These are phyloP conservation scores for Tupaia chinensis DNA, from an alignment of 2,113 vertebrate genomes.

Conservation along the genomic window DNA sequence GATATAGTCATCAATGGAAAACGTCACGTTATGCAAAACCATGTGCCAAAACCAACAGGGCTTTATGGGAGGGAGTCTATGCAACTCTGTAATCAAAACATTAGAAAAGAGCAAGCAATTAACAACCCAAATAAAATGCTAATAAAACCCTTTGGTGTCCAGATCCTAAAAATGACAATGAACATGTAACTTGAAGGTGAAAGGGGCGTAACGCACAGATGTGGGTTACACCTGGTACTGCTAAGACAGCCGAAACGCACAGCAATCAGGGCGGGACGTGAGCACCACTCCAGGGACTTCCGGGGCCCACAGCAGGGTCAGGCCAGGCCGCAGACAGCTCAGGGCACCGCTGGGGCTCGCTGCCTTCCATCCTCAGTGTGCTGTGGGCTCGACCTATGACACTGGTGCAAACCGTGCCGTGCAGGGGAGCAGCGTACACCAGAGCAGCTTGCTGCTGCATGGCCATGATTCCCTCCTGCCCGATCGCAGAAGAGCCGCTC, in stretches of 20 bases:
- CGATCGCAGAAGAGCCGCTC: background rate
- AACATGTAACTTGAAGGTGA: background rate
- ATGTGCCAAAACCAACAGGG: background rate
- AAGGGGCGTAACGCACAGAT: background rate
- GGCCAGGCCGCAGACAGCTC: background rate
- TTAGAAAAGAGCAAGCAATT: constrained; percentile 1
- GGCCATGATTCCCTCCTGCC: background rate
- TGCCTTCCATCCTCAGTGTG: background rate
- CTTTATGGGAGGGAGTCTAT: background rate
- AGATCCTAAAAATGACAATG: background rate
- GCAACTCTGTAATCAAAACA: background rate
- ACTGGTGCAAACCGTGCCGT: background rate
- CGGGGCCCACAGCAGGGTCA: background rate
- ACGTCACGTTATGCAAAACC: background rate
- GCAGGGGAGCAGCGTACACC: background rate
- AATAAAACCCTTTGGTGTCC: background rate
- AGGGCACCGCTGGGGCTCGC: background rate
- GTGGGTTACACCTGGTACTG: background rate
- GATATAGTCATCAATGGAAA: background rate
- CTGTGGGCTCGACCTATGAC: background rate
- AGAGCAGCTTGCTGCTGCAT: background rate
- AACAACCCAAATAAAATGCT: background rate
- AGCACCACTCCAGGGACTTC: background rate
- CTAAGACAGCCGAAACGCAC: background rate
- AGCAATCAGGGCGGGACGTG: too few relatives aligned